Evolutionary conservation across 2,888 invertebrate genomes (phyloP).

Genomic region (Eupithecia abbreviata): DNA sequence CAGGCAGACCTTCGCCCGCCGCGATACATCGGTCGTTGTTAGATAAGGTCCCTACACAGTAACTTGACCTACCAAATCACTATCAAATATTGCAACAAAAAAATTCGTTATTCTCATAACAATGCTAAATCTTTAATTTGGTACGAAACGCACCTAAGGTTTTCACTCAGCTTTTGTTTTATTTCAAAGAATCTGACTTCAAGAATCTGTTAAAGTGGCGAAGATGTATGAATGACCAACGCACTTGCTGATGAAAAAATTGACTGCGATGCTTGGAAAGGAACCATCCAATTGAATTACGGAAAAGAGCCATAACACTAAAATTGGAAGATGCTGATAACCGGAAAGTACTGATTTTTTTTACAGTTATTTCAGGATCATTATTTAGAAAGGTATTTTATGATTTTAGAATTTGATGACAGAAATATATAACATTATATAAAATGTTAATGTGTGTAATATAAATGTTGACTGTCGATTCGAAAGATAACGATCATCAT

Average conservation of each 20-base stretch:
- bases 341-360: not conserved
- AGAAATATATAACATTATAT: not conserved
- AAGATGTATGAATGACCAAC: not conserved
- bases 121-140: no score
- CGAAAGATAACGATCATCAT: not conserved
- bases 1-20: no score
- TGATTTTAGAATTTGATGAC: not conserved
- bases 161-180: not conserved
- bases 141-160: no score
- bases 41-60: no score
- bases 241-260: conserved; percentile 20
- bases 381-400: not conserved
- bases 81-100: no score
- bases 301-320: conserved; percentile 11
- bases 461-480: not conserved
- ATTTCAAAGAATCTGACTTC: not conserved
- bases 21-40: no score
- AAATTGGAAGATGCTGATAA: not conserved
- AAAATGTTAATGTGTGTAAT: no score
- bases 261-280: conserved; percentile 15
- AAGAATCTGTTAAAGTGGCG: not conserved
- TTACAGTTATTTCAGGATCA: not conserved
- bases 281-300: conserved; percentile 29
- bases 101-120: no score
- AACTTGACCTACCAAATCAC: no score